Conservation (phyloP, 2,113 vertebrate species). For the Dipodomys merriami region DNA sequence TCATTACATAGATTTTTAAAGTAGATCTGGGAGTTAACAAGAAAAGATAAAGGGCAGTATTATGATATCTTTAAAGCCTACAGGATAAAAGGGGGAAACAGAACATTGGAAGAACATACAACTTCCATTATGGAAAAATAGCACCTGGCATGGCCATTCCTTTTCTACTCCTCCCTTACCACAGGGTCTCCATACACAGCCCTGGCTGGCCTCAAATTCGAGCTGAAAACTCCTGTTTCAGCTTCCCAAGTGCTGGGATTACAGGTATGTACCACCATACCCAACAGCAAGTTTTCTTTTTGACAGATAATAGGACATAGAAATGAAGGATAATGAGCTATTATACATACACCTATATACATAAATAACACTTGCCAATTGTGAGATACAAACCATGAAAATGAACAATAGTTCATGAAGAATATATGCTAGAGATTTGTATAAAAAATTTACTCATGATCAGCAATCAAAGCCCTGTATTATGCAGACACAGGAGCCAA, state of each 20-base stretch:
- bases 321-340: not conserved
- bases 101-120: not conserved
- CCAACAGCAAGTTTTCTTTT: not conserved
- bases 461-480: not conserved
- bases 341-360: too few species aligned
- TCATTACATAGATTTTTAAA: not conserved
- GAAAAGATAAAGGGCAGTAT: not conserved
- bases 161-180: not conserved
- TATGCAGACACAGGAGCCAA: not conserved
- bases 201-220: not conserved
- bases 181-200: not conserved
- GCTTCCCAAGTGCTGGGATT: not conserved
- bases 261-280: not conserved
- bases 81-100: not conserved
- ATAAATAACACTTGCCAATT: not conserved
- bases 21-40: not conserved
- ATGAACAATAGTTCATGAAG: not conserved
- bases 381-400: not conserved
- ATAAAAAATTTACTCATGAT: not conserved
- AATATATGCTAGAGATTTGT: not conserved
- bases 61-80: not conserved
- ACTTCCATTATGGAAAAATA: constrained; percentile 8
- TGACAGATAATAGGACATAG: not conserved
- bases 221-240: not conserved
- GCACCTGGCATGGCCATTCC: too few species aligned